Percentiles rank a stretch among this genome's conserved stretches.
These are phyloP conservation scores for Riparia riparia DNA, from an alignment of 2,113 vertebrate genomes.

Conservation along the genomic window DNA sequence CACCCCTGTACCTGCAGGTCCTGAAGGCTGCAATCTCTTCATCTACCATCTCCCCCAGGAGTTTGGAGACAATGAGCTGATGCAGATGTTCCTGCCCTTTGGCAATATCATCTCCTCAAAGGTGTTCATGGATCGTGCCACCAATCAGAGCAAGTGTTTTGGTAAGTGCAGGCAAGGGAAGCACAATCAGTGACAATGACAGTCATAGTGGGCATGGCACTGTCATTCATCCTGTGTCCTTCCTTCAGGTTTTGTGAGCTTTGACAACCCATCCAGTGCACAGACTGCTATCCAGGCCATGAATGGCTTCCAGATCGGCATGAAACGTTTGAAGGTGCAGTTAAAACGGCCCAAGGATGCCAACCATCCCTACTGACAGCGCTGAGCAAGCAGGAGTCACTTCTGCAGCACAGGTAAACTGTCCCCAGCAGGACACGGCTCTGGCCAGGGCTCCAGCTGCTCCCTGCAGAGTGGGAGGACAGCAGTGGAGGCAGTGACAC, in stretches of 20 bases:
- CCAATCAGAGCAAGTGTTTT: conserved; percentile 99
- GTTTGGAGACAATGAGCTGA: conserved; percentile 98
- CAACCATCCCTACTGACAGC: conserved; percentile 94
- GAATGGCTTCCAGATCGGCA: conserved; percentile 99
- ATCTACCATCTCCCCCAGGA: conserved; percentile 99
- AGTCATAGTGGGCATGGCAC: not conserved
- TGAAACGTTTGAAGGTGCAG: conserved; percentile 98
- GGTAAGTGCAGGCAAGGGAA: conserved; percentile 77
- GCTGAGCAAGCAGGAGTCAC: conserved; percentile 72
- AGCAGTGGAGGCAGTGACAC: not conserved
- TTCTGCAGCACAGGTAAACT: conserved; percentile 85
- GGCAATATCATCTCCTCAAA: conserved; percentile 98
- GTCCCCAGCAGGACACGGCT: not conserved
- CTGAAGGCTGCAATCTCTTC: conserved; percentile 99
- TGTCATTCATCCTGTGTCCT: not conserved
- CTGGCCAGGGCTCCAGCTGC: not conserved
- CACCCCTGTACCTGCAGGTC: conserved; percentile 80
- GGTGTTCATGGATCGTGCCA: conserved; percentile 99
- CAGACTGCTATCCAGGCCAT: conserved; percentile 98
- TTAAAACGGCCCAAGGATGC: conserved; percentile 97
- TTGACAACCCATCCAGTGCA: conserved; percentile 97
- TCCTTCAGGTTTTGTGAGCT: conserved; percentile 94
- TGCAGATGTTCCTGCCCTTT: conserved; percentile 99
- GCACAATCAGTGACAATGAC: rapidly evolving
- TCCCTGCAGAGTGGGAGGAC: not conserved